Base-by-base conservation (phyloP, 2,113 vertebrate species). In the Pluvianellus socialis region DNA sequence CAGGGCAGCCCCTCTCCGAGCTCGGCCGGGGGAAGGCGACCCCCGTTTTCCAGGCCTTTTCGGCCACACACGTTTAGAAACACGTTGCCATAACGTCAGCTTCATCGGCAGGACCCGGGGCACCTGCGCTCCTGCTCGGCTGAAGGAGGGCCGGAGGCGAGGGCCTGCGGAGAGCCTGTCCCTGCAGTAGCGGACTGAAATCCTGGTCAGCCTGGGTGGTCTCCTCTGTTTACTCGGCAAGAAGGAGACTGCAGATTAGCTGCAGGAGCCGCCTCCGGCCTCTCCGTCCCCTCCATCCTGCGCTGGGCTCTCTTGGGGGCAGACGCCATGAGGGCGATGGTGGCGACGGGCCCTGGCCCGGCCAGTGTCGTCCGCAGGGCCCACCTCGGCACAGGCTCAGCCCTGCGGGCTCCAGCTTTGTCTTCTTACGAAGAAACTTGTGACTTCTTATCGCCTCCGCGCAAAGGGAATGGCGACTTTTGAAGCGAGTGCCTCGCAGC, bases 21-120 rank as follows among this genome's bases (percentile, higher is more conserved):
- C 40, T 30, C 6, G 16, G 47, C 58, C 4, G 22, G 22, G 14
- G 44, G 6, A 26, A 22, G 10, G 17, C 2, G 8, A 1, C 8
- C 40, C 18, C 15, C 2, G 1, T 15, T 42, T 45, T 45, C 23
- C 45, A 22, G 49, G 49, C 30, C 12, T 42, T n/a, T 30, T 45
- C 12, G 9, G 42, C 13, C 56, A 14, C 28, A 17, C 6, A 23
- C 4, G 0, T 1, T 42, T 15, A 33, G 17, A 55, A 27, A 2
- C 28, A 7, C 9, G 1, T 10, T 0, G 14, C 40, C 32, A 14
- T 59, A 67, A 40, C 38, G 44, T 62, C 42, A 11, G 0, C 26
- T 45, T 5, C 2, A 0, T 11, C 2, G 55, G 63, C 23, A 2
- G 73, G 21, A 28, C 4, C 0, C 0, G 5, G 19, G 26, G 40